These are phyloP conservation scores for Plestiodon gilberti DNA, from an alignment of 2,113 vertebrate species.

Conservation along the genomic window DNA sequence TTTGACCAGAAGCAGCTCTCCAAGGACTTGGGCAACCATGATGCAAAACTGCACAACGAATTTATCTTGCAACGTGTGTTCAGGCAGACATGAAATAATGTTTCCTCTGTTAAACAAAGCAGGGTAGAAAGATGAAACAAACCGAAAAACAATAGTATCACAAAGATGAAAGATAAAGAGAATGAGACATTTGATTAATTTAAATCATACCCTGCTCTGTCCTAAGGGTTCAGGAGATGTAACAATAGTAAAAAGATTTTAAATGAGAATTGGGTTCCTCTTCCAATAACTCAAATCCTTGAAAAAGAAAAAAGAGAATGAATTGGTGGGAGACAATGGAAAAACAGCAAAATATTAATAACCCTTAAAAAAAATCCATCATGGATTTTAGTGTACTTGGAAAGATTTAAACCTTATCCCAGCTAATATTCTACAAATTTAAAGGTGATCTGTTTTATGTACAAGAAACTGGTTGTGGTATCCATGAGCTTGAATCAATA, in stretches of 20 bases:
- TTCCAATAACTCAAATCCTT: neutral
- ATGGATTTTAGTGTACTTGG: constrained; percentile 11
- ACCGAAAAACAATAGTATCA: neutral
- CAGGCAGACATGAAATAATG: neutral
- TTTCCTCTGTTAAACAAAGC: neutral
- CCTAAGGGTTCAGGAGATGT: neutral
- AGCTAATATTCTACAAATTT: neutral
- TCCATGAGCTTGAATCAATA: neutral
- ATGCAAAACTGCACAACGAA: too few species aligned
- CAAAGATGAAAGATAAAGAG: neutral
- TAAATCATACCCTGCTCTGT: neutral
- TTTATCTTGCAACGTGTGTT: neutral
- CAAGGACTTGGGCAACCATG: neutral
- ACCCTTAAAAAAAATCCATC: neutral
- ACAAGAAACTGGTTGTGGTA: neutral
- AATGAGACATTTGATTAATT: neutral
- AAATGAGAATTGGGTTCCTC: neutral
- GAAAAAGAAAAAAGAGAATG: neutral
- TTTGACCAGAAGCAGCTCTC: neutral
- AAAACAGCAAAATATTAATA: neutral
- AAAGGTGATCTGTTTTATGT: neutral
- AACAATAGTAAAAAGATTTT: neutral
- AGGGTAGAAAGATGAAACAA: neutral
- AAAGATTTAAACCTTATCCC: neutral
- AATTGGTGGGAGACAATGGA: neutral